phyloP scores from a whole-genome alignment of 2,888 invertebrate genomes.

The Troides aeacus region DNA sequence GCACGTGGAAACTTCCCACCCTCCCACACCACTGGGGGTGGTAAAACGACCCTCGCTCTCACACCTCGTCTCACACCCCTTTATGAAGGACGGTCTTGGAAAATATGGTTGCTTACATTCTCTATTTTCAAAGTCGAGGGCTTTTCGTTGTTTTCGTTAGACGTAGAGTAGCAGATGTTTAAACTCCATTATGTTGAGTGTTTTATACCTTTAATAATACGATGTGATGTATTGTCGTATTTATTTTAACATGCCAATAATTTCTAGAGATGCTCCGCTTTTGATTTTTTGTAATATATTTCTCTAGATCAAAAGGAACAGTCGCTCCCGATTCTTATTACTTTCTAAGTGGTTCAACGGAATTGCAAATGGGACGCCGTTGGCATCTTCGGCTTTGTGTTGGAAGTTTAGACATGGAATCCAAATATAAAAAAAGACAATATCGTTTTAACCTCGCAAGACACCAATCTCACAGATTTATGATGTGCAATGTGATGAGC shows the following conservation, averaged over 20 bases:
- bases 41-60: constrained; percentile 34
- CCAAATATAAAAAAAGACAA: too few species aligned
- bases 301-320: too few species aligned
- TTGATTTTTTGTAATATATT: too few species aligned
- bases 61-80: constrained; percentile 25
- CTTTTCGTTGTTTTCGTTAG: constrained; percentile 12
- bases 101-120: constrained; percentile 20
- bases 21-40: constrained; percentile 40
- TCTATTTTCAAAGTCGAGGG: constrained; percentile 18
- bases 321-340: too few species aligned
- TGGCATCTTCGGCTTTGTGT: too few species aligned
- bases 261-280: neutral
- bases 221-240: too few species aligned
- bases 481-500: too few species aligned
- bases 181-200: constrained; percentile 12
- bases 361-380: too few species aligned
- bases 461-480: too few species aligned
- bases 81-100: constrained; percentile 31
- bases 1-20: constrained; percentile 46
- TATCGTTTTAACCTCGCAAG: too few species aligned
- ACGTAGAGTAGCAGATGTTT: constrained; percentile 22
- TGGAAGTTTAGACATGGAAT: too few species aligned
- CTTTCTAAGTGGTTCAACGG: neutral
- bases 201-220: neutral
- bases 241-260: neutral